Evolutionary conservation across 2,888 invertebrate genomes (phyloP).

Genomic region (Acleris laterana): DNA sequence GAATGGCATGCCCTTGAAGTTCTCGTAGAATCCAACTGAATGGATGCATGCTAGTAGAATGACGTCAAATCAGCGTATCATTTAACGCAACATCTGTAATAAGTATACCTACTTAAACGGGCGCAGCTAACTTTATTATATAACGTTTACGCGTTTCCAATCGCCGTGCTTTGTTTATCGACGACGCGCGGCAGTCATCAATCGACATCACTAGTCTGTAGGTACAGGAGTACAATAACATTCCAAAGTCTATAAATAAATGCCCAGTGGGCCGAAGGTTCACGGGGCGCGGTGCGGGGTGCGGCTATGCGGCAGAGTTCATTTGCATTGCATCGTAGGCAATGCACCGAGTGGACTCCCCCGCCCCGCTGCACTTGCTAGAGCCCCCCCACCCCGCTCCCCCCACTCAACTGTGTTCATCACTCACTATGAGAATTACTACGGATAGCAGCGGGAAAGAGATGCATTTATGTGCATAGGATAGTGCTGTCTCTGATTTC

Average conservation of each 20-base stretch:
- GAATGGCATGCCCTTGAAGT: constrained; percentile 23
- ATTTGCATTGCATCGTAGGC: constrained; percentile 64
- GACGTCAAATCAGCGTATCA: constrained; percentile 12
- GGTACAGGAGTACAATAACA: constrained; percentile 72
- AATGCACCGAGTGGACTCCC: constrained; percentile 38
- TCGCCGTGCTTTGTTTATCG: constrained; percentile 6
- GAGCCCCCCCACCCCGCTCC: constrained; percentile 20
- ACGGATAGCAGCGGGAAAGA: constrained; percentile 31
- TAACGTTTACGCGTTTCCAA: neutral
- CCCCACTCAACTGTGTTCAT: constrained; percentile 24
- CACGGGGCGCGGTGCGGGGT: constrained; percentile 50
- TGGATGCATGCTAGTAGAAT: constrained; percentile 8
- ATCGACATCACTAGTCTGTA: constrained; percentile 51
- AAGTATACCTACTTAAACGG: neutral
- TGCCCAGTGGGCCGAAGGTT: constrained; percentile 54
- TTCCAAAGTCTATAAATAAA: constrained; percentile 73
- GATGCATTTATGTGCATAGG: constrained; percentile 23
- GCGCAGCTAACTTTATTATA: constrained; percentile 2
- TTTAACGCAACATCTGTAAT: constrained; percentile 4
- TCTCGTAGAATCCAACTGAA: constrained; percentile 16
- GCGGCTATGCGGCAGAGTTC: constrained; percentile 60
- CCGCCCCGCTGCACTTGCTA: constrained; percentile 28
- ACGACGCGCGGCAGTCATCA: constrained; percentile 19
- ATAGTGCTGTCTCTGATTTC: constrained; percentile 18
- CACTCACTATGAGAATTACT: constrained; percentile 32